Percentiles rank a stretch among this genome's conserved stretches.
These are phyloP conservation scores for Nycticebus coucang DNA, from an alignment of 2,113 vertebrate species.

Conservation along the genomic window DNA sequence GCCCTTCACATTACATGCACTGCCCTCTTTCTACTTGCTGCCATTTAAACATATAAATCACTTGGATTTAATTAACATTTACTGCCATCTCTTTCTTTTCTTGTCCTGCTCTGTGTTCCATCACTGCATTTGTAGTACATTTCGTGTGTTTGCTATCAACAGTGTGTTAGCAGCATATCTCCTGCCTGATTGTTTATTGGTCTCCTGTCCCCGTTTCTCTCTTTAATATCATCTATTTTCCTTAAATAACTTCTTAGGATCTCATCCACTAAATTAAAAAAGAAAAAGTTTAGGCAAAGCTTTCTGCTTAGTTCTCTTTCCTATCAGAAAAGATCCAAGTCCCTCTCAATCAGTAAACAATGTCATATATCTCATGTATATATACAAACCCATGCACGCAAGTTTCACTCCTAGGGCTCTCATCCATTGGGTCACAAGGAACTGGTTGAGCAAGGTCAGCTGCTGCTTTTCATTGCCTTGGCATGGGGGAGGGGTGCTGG, in stretches of 20 bases:
- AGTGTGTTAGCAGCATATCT: constrained; percentile 29
- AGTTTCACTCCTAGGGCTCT: background rate
- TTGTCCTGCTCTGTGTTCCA: constrained; percentile 47
- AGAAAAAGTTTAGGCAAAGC: constrained; percentile 34
- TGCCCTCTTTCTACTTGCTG: background rate
- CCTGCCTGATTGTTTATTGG: constrained; percentile 27
- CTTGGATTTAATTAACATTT: constrained; percentile 46
- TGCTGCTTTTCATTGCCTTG: constrained; percentile 45
- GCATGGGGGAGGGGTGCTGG: background rate
- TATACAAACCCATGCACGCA: background rate
- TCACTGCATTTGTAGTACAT: background rate
- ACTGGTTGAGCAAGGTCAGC: constrained; percentile 37
- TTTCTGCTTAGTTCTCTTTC: constrained; percentile 33
- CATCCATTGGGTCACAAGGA: constrained; percentile 21
- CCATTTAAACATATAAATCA: constrained; percentile 38
- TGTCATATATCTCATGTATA: background rate
- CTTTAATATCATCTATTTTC: constrained; percentile 44
- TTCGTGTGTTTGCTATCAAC: constrained; percentile 26
- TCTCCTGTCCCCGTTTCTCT: constrained; percentile 28
- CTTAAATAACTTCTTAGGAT: constrained; percentile 1
- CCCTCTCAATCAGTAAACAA: background rate
- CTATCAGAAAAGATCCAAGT: constrained; percentile 27
- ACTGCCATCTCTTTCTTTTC: constrained; percentile 31
- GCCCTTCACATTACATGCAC: background rate
- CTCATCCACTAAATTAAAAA: constrained; percentile 27